These are phyloP conservation scores for Lophotriccus pileatus DNA, from an alignment of 2,797 vertebrate species.

Conservation along the genomic window DNA sequence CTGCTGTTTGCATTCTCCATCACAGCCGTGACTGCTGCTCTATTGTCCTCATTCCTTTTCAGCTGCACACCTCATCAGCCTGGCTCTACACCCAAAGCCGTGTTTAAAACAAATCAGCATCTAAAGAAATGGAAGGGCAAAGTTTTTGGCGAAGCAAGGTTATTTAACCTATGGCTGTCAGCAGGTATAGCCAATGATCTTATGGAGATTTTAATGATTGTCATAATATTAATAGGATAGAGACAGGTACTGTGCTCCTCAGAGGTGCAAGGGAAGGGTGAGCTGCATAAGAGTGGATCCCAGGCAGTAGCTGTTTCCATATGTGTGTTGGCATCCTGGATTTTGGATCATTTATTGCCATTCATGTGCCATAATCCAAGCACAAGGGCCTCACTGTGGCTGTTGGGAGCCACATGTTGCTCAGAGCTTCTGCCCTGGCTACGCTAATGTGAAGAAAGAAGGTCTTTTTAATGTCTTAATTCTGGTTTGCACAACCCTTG, in stretches of 20 bases:
- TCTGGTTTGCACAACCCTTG: neutral
- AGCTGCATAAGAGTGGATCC: neutral
- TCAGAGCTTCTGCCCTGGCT: neutral
- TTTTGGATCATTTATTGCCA: neutral
- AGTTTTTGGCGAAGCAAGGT: neutral
- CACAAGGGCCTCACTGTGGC: neutral
- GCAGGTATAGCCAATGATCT: rapidly evolving
- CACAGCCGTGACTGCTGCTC: neutral
- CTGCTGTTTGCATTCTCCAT: neutral
- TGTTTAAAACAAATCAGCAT: neutral
- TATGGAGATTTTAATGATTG: neutral
- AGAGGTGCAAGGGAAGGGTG: neutral
- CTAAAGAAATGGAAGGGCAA: neutral
- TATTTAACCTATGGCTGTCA: neutral
- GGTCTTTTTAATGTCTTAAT: rapidly evolving
- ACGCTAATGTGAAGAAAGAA: neutral
- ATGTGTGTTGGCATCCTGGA: neutral
- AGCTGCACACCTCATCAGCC: neutral
- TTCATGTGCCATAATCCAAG: neutral
- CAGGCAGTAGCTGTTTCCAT: neutral
- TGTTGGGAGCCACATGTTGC: neutral
- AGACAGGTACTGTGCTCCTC: neutral
- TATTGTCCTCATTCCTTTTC: neutral
- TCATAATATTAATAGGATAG: neutral
- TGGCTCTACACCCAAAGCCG: neutral